A percentile compares a stretch with the other conserved stretches of the same genome.
These are phyloP conservation scores for Melanotaenia pygmaea DNA, from an alignment of 2,797 vertebrate species.

Conservation along the genomic window DNA sequence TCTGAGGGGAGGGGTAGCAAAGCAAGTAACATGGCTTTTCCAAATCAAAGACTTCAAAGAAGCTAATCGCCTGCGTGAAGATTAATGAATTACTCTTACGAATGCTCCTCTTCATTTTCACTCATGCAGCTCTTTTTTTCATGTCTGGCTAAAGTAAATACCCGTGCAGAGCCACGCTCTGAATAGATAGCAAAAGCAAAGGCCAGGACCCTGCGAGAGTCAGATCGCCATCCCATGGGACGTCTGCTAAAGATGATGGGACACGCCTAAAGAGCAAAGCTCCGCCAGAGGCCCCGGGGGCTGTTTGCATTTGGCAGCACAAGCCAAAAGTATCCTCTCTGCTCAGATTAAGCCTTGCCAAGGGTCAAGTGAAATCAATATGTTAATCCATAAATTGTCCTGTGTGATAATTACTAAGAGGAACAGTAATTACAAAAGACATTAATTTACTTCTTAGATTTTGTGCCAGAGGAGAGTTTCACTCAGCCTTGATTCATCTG, in stretches of 20 bases:
- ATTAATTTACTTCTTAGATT: conserved; percentile 83
- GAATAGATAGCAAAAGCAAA: conserved; percentile 60
- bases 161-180: conserved; percentile 51
- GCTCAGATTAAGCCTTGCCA: conserved; percentile 74
- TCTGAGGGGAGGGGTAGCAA: conserved; percentile 69
- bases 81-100: conserved; percentile 74
- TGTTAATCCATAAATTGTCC: conserved; percentile 84
- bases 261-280: conserved; percentile 70
- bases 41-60: conserved; percentile 80
- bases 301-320: conserved; percentile 68
- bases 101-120: conserved; percentile 58
- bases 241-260: conserved; percentile 69
- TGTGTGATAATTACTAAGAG: conserved; percentile 80
- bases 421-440: conserved; percentile 85
- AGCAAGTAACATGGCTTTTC: conserved; percentile 68
- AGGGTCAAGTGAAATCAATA: conserved; percentile 85
- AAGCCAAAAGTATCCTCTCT: conserved; percentile 68
- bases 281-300: conserved; percentile 52
- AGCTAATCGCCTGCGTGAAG: conserved; percentile 72
- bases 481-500: conserved; percentile 64
- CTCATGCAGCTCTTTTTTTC: conserved; percentile 5
- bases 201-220: conserved; percentile 56
- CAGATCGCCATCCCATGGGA: conserved; percentile 64
- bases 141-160: conserved; percentile 66
- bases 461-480: conserved; percentile 73